Evolutionary conservation across 2,113 vertebrate species (phyloP), one percentile per base, ranked within the genome.

Genomic region (Coregonus clupeaformis): DNA sequence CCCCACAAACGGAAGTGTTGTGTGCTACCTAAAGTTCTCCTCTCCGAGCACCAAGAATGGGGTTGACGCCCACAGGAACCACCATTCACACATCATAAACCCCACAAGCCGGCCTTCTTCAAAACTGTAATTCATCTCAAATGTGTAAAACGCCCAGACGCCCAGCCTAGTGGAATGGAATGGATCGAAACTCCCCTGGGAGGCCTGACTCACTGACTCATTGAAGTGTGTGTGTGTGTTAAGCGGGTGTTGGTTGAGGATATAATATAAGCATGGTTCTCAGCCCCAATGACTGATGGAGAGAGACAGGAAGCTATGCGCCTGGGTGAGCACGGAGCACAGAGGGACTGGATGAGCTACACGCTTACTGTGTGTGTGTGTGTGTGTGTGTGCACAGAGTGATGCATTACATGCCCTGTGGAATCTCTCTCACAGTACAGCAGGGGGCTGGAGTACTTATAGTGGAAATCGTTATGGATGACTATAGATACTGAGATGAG

Each of bases 261-360:
- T 4, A 77, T 78, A 60, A 78, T 4, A 77, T 76, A 64, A 78
- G 75, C 18, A 13, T 52, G 4, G 32, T 68, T 77, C 78, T 73
- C 76, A 74, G 67, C 73, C 82, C 16, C 13, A 64, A 76, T 82
- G 80, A 80, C 64, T 80, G 81, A 88, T 80, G 62, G 52, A 57
- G 80, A 76, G 64, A 71, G 83, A 88, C 84, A 78, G 76, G 65
- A 65, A 36, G 30, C 73, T 12, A 32, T 72, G 80, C 20, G 25
- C 63, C 45, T 73, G 76, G 45, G 67, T 83, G 60, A 84, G 30
- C 65, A 81, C n/a, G 71, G 71, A 13, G 77, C 13, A 1, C 64
- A 76, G 59, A 42, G 82, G 76, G 75, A 75, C 87, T 81, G 85
- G 49, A 52, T 52, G 49, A 16, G 49, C 42, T 42, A 42, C 36